Percentiles rank a stretch among this genome's conserved stretches.
Evolutionary conservation across 2,113 vertebrate species (phyloP).

Genomic region (Colinus virginianus): DNA sequence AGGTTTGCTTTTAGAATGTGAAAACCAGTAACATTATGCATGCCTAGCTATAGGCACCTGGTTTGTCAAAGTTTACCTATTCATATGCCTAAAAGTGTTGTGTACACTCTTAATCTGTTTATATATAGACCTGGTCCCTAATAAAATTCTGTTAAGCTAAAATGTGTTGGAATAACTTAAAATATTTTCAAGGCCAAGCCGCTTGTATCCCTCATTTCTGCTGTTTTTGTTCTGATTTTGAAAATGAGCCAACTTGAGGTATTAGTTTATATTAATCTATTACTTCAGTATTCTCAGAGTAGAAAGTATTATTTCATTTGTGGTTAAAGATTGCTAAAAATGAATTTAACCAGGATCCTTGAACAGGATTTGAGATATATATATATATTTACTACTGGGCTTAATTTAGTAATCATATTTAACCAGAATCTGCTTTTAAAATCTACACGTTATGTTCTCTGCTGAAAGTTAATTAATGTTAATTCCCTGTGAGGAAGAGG

Average conservation of each 20-base stretch:
- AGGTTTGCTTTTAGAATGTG: neutral
- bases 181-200: neutral
- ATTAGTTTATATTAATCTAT: neutral
- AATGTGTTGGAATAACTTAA: neutral
- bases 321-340: slow-evolving; percentile 15
- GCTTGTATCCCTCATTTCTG: neutral
- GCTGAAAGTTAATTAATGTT: neutral
- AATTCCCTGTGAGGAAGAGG: neutral
- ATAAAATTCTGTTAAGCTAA: neutral
- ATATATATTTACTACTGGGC: neutral
- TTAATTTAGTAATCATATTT: neutral
- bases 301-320: neutral
- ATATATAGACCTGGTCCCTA: neutral
- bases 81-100: neutral
- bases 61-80: neutral
- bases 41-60: neutral
- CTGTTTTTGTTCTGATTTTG: neutral
- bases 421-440: slow-evolving; percentile 3
- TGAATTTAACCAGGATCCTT: neutral
- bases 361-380: neutral
- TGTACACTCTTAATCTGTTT: neutral
- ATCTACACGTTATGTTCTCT: neutral
- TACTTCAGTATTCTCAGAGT: neutral
- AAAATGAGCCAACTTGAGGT: neutral
- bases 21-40: neutral